Evolutionary conservation across 2,113 vertebrate genomes (phyloP).

Genomic region (Microtus richardsoni): DNA sequence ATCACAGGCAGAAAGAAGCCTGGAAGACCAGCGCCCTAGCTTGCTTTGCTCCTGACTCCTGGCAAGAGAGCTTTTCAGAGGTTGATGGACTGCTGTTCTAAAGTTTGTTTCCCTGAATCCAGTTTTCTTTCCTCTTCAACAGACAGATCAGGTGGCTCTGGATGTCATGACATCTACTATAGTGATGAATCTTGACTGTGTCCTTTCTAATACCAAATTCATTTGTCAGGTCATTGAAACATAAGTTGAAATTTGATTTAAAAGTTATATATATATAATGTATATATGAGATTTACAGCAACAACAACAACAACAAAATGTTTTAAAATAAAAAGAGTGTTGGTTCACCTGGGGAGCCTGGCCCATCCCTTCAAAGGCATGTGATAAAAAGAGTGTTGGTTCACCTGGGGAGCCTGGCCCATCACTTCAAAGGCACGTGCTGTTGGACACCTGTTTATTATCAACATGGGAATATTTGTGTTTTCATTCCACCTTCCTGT

Average conservation of each 20-base stretch:
- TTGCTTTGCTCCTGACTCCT: not conserved
- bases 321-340: not conserved
- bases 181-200: not conserved
- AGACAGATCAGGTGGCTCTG: not conserved
- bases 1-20: not conserved
- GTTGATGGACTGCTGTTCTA: not conserved
- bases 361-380: not conserved
- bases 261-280: not conserved
- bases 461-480: not conserved
- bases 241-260: not conserved
- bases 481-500: not conserved
- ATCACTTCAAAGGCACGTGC: not conserved
- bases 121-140: conserved; percentile 10
- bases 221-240: not conserved
- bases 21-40: not conserved
- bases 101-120: not conserved
- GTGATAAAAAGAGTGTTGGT: not conserved
- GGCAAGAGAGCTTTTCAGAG: not conserved
- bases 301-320: not conserved
- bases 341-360: not conserved
- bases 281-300: not conserved
- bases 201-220: too few relatives aligned
- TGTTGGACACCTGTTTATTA: not conserved
- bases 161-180: not conserved
- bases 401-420: not conserved